Evolutionary conservation across 2,113 vertebrate species (phyloP), one percentile per base, ranked within the genome.

Genomic region (Ophiodon elongatus): DNA sequence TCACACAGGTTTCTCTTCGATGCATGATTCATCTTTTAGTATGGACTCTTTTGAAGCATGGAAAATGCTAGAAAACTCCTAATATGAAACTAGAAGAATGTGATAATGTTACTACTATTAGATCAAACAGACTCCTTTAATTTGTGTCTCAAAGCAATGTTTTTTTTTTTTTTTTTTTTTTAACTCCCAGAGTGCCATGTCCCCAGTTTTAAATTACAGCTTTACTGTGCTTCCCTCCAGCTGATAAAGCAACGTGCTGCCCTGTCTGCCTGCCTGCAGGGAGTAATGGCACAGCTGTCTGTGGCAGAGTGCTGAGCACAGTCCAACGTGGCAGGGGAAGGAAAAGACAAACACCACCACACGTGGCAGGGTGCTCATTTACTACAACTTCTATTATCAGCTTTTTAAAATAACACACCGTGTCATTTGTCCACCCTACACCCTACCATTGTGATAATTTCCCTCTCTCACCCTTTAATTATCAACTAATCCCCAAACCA

Each of bases 281-380:
- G 69, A 87, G 25, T 71, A 70, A 85, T 59, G 79, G 73, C 85
- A 75, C 89, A 88, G 88, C 92, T 85, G 91, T 91, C 76, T 85
- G 65, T 74, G 82, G 80, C 78, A 86, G 78, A 89, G 43, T 85
- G 91, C 91, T 89, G 89, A 92, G 88, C 70, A 74, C 56, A 80
- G 76, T 59, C 76, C 68, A 81, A 68, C 57, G 73, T 72, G 75
- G 68, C 83, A 80, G 85, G 8, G 50, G 41, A 85, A 60, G 74
- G 52, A 67, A 62, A 78, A 81, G 11, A 75, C 68, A 47, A 82
- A 90, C 89, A 87, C 64, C 41, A 47, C 29, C 43, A 73, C 80
- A 85, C 57, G 21, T 80, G 77, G 79, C 82, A 86, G 50, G 84
- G 88, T 87, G 83, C 88, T 89, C 54, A 88, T 85, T 91, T 91